These are phyloP conservation scores for Enoplosus armatus DNA, from an alignment of 2,797 vertebrate species.

Conservation along the genomic window DNA sequence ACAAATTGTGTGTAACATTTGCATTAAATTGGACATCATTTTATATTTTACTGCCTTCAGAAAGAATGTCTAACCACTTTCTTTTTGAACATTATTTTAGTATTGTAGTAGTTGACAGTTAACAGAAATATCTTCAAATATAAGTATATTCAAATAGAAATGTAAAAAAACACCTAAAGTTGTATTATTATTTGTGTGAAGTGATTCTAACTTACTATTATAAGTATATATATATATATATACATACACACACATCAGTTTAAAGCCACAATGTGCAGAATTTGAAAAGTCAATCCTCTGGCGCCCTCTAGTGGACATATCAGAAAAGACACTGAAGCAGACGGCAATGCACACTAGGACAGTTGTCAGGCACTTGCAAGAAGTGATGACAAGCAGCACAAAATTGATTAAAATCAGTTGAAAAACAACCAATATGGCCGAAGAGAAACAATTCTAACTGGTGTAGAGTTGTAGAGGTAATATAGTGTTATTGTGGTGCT, in stretches of 20 bases:
- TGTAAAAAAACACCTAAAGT: background rate
- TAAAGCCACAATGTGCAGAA: background rate
- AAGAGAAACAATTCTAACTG: background rate
- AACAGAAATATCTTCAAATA: background rate
- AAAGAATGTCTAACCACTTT: background rate
- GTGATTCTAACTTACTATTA: background rate
- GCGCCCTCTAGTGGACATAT: conserved; percentile 34
- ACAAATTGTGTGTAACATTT: background rate
- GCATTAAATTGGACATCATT: background rate
- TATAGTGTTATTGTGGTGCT: background rate
- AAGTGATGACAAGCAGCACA: background rate
- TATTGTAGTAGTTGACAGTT: background rate
- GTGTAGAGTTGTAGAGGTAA: background rate
- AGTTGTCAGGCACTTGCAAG: background rate
- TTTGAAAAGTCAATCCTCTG: background rate
- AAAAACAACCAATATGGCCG: background rate
- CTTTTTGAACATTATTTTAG: background rate
- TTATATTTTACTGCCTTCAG: background rate
- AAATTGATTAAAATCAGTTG: background rate
- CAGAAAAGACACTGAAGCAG: background rate
- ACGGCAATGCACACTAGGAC: background rate
- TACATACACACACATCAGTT: no score
- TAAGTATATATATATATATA: no score
- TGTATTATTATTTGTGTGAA: background rate
- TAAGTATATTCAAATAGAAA: no score